Base-by-base conservation (phyloP, 2,113 vertebrate species). In the Tetrax tetrax region DNA sequence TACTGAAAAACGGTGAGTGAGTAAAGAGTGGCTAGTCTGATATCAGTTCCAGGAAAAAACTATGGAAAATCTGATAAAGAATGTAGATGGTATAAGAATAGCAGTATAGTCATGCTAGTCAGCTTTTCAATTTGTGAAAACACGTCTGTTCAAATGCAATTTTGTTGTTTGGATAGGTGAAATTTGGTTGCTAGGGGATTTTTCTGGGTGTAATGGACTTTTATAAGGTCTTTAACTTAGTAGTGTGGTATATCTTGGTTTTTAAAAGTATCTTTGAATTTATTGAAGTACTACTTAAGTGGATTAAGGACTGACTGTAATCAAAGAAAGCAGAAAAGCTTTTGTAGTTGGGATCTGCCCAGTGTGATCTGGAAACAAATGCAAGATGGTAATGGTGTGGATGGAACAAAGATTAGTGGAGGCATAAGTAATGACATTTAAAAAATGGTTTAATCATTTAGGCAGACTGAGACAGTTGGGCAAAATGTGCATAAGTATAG, bases 51-150 rank as follows among this genome's bases (percentile, higher is more conserved):
- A 87, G 83, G 80, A 89, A 90, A 65, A 95, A 78, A 61, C 4
- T 25, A 9, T 33, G 83, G 94, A 89, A 95, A 95, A 91, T 38
- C 28, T 89, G 43, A 72, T 84, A 35, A 79, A 89, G n/a, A 87
- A 71, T 77, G 77, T 41, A 64, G 47, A 16, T 70, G 53, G 19
- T 35, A 10, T 75, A 87, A 89, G 61, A 81, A 90, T 50, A 90
- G 75, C n/a, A 68, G 20, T 50, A 45, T 51, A 71, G 68, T 78
- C 35, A 37, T 0, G 0, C 43, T 71, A 14, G 60, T 75, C 38
- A 69, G 31, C 43, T 82, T 78, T 87, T 89, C 17, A 43, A 1
- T 90, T 68, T 90, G 54, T 72, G 90, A 88, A 78, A 89, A 74
- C 8, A 60, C 17, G 13, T 79, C 72, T 78, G 38, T 53, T 93